Evolutionary conservation across 2,888 invertebrate genomes (phyloP), one percentile per base, ranked within the genome.

Genomic region (Eupelmus urozonus): DNA sequence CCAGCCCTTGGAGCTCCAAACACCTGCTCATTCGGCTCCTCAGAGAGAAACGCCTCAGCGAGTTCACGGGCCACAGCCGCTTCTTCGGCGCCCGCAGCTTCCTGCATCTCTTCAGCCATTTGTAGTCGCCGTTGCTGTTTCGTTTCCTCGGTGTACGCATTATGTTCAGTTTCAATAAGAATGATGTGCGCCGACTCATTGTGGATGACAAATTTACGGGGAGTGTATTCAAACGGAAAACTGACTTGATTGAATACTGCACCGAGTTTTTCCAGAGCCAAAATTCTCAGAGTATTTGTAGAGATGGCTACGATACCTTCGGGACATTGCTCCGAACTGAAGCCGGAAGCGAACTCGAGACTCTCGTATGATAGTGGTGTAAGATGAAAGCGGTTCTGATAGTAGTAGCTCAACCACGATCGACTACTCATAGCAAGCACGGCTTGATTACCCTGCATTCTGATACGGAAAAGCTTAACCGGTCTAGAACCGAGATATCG

Each of bases 291-390:
- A 0, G 99, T 99, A 87, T 99, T 99, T 0, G 98, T 97, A 0
- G 98, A 98, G 88, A 99, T 99, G 0, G 99, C 99, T 0, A 99
- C 99, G 83, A 99, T 98, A 82, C 99, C 99, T 90, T 99, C 99
- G 0, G 98, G 97, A 91, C 99, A 99, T 90, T 99, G 99, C 90
- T 99, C 99, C 82, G 95, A 95, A 88, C 94, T 94, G 90, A 99
- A 99, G 2, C 98, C 98, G 0, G 98, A 97, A 0, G 99, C 99
- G 90, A 97, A 98, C 88, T 99, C 99, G 76, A 99, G 91, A 75
- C 97, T 96, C 90, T 98, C 98, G 87, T 99, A 99, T 0, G 98
- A 98, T 0, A 98, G 90, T 0, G 98, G 98, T 0, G 98, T 98
- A 62, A 99, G 91, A 90, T 98, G 98, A 86, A 97, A 97, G 70